Evolutionary conservation across 2,888 invertebrate genomes (phyloP).

Genomic region (Rhimphoctona megacephalus): DNA sequence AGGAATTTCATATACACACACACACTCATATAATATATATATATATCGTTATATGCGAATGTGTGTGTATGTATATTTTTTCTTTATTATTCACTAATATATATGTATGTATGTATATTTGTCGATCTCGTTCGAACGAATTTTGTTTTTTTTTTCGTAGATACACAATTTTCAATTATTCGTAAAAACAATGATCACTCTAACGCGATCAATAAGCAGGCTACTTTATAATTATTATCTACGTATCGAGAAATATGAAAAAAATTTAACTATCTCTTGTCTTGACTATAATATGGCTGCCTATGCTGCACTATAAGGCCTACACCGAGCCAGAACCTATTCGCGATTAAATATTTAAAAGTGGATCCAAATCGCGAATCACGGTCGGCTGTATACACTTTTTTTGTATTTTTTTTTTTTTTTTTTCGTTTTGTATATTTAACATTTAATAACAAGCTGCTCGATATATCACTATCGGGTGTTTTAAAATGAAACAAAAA

Average conservation of each 20-base stretch:
- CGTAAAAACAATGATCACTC: slow-evolving; percentile 68
- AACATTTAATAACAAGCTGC: slow-evolving; percentile 74
- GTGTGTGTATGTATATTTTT: neutral
- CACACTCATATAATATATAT: neutral
- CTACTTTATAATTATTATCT: slow-evolving; percentile 56
- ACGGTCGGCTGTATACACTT: slow-evolving; percentile 61
- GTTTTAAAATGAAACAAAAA: slow-evolving; percentile 62
- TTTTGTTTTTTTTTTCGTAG: slow-evolving; percentile 57
- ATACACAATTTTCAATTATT: slow-evolving; percentile 69
- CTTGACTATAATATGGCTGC: slow-evolving; percentile 73
- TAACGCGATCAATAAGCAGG: slow-evolving; percentile 59
- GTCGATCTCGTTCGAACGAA: slow-evolving; percentile 56
- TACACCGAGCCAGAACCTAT: slow-evolving; percentile 61
- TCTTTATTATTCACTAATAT: slow-evolving; percentile 63
- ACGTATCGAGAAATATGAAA: slow-evolving; percentile 68
- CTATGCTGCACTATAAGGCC: slow-evolving; percentile 71
- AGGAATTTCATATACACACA: slow-evolving; percentile 69
- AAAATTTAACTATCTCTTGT: slow-evolving; percentile 63
- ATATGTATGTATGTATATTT: slow-evolving; percentile 24
- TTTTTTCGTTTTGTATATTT: slow-evolving; percentile 44
- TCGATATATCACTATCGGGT: slow-evolving; percentile 72
- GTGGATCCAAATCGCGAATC: slow-evolving; percentile 43
- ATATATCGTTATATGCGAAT: neutral
- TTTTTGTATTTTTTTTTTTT: slow-evolving; percentile 38
- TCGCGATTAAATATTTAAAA: slow-evolving; percentile 46